A percentile compares a stretch with the other conserved stretches of the same genome.
These are phyloP conservation scores for Asobara japonica DNA, from an alignment of 1,140 invertebrate genomes.

Conservation along the genomic window DNA sequence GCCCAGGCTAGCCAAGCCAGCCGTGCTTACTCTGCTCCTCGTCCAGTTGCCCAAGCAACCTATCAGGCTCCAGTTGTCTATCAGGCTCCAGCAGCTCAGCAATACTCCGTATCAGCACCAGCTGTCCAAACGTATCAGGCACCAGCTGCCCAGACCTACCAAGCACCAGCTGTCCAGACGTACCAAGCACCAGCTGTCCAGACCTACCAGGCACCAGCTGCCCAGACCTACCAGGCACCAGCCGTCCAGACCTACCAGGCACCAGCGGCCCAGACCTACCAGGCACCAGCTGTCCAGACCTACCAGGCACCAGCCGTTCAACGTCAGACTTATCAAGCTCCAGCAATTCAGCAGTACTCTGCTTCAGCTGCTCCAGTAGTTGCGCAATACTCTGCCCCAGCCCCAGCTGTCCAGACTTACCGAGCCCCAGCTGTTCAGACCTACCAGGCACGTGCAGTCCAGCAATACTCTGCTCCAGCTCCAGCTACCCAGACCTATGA, in stretches of 20 bases:
- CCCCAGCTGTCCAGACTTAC: constrained; percentile 16
- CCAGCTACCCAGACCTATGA: constrained; percentile 29
- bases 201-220: not conserved
- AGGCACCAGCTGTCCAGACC: not conserved
- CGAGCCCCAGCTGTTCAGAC: not conserved
- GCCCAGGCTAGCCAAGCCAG: not conserved
- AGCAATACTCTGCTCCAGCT: not conserved
- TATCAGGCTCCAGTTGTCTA: not conserved
- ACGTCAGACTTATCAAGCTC: not conserved
- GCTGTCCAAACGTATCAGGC: too few species aligned
- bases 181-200: too few species aligned
- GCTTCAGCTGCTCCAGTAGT: not conserved
- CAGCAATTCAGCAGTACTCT: too few species aligned
- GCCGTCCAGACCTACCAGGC: not conserved
- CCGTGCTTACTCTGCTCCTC: not conserved
- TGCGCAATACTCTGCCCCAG: not conserved
- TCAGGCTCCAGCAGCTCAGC: too few species aligned
- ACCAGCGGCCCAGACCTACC: not conserved
- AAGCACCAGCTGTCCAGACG: too few species aligned
- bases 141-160: too few species aligned
- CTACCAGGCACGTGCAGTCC: not conserved
- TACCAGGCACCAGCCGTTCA: constrained; percentile 19
- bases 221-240: not conserved
- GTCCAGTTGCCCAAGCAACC: not conserved
- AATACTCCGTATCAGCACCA: too few species aligned